phyloP scores from a whole-genome alignment of 1,140 invertebrate species.

The Phymastichus coffea region DNA sequence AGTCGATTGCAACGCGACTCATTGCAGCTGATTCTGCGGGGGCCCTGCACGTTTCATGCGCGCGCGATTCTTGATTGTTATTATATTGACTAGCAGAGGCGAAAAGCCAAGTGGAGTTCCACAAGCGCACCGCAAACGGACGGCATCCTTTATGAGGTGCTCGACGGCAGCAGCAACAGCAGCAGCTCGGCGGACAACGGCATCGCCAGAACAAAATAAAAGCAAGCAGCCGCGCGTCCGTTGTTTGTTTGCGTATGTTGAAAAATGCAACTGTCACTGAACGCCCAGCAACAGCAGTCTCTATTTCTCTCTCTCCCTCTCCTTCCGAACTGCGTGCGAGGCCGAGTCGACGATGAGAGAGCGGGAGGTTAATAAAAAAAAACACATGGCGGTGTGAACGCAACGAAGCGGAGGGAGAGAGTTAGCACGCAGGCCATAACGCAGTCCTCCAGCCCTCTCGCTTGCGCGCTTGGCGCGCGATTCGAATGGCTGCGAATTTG shows the following conservation, averaged over 20 bases:
- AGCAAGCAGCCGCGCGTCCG: neutral
- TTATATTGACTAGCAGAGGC: too few species aligned
- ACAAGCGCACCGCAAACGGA: neutral
- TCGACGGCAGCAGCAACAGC: too few species aligned
- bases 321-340: too few species aligned
- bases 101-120: too few species aligned
- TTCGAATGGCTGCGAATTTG: too few species aligned
- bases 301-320: neutral
- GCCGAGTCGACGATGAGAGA: neutral
- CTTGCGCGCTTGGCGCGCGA: too few species aligned
- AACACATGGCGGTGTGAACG: neutral
- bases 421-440: too few species aligned
- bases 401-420: neutral
- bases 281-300: neutral
- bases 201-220: constrained; percentile 2
- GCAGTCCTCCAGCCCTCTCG: too few species aligned
- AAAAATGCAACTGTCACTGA: constrained; percentile 2
- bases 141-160: constrained; percentile 11
- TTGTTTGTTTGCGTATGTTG: neutral
- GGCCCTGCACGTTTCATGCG: too few species aligned
- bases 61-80: too few species aligned
- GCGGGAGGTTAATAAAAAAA: neutral
- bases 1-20: too few species aligned
- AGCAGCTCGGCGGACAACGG: neutral
- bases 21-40: too few species aligned